phyloP scores from a whole-genome alignment of 2,888 invertebrate species.

The Callyntrura sp. region DNA sequence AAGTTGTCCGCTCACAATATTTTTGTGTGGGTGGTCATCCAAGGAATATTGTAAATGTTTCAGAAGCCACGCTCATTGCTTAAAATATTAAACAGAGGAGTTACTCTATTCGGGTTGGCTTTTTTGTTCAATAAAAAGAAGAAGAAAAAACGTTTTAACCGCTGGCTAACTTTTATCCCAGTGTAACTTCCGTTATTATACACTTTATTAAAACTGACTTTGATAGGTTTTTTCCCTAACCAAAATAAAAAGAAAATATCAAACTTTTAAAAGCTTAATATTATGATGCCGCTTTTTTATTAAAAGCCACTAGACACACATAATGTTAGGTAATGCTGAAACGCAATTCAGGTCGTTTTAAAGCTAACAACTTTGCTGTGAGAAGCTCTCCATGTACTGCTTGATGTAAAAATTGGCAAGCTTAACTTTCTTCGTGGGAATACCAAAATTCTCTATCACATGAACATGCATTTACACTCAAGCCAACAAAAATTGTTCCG shows the following conservation, averaged over 20 bases:
- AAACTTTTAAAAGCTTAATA: slow-evolving; percentile 52
- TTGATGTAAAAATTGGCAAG: slow-evolving; percentile 10
- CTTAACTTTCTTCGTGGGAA: slow-evolving; percentile 1
- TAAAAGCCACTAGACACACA: slow-evolving; percentile 8
- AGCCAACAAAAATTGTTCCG: neutral
- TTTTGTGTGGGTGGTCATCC: slow-evolving; percentile 14
- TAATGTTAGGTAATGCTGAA: neutral
- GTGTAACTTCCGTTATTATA: slow-evolving; percentile 27
- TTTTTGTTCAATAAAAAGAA: neutral
- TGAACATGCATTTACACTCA: slow-evolving; percentile 35
- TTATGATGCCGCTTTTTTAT: neutral
- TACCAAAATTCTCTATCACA: neutral
- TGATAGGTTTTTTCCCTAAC: neutral
- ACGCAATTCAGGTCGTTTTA: neutral
- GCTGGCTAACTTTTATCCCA: neutral
- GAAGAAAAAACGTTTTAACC: slow-evolving; percentile 9
- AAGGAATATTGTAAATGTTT: neutral
- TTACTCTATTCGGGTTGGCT: neutral
- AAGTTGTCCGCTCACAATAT: neutral
- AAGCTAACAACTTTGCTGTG: too few species aligned
- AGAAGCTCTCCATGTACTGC: too few species aligned
- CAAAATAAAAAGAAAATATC: neutral
- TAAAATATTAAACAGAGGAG: neutral
- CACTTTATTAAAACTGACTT: slow-evolving; percentile 80
- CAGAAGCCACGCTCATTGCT: neutral